phyloP scores from a whole-genome alignment of 2,113 vertebrate genomes.

The Elachura formosa region DNA sequence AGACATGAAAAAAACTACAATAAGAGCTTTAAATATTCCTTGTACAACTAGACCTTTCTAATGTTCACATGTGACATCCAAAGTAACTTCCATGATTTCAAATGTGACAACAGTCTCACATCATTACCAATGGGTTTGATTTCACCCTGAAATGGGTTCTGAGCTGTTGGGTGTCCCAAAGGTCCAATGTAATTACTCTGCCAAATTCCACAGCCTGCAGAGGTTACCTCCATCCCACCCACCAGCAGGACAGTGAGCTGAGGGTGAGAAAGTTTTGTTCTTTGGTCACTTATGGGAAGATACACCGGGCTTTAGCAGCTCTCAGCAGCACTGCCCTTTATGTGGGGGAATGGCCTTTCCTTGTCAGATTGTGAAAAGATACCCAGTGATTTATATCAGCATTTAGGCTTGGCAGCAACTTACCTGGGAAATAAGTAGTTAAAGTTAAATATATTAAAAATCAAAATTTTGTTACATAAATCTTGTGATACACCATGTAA shows the following conservation, averaged over 20 bases:
- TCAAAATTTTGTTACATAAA: not conserved
- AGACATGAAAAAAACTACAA: not conserved
- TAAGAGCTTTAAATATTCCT: not conserved
- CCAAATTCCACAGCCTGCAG: not conserved
- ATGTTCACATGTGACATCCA: not conserved
- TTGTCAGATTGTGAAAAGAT: not conserved
- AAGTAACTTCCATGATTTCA: not conserved
- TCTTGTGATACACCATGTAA: not conserved
- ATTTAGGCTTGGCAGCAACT: not conserved
- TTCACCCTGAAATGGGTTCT: not conserved
- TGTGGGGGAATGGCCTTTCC: not conserved
- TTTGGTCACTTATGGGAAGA: not conserved
- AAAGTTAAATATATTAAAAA: not conserved
- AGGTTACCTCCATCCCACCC: not conserved
- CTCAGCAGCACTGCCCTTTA: not conserved
- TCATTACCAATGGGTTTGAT: not conserved
- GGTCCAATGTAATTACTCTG: not conserved
- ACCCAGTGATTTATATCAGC: not conserved
- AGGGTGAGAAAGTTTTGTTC: not conserved
- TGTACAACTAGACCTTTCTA: not conserved
- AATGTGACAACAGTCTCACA: not conserved
- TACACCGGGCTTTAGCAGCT: rapidly evolving
- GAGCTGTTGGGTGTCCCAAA: not conserved
- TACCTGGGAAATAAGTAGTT: not conserved
- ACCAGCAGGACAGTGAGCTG: not conserved